Base-by-base conservation (phyloP, 2,888 invertebrate species). In the Callinectes sapidus region DNA sequence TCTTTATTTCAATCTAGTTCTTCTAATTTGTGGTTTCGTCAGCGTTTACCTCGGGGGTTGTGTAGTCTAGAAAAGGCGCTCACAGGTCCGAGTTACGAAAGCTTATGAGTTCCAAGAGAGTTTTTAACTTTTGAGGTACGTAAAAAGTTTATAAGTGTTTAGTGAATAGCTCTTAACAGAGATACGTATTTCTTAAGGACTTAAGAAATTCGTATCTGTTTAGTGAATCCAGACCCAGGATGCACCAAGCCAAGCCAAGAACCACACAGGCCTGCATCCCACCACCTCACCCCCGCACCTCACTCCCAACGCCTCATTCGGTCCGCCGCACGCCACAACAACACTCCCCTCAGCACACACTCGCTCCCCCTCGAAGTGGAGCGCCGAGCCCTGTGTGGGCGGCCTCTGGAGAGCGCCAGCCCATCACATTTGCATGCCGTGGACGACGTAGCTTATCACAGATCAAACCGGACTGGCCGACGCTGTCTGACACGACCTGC, bases 391-490 rank as follows among this genome's bases (percentile, higher is more conserved):
- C 28, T 23, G 54, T n/a, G n/a, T 18, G 14, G 28, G 5, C 28
- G 13, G 81, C 77, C 32, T 48, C 71, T 13, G 42, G 89, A 42
- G 71, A 39, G 23, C 39, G 32, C 48, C 61, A 13, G 2, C n/a
- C 61, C 66, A 89, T 89, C 39, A 89, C 66, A 89, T 89, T 66
- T 89, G 66, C 89, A 89, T 89, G 32, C 89, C 66, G 35, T 0
- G 89, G 66, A 89, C 89, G 89, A 89, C 89, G 18, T 18, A 66
- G 89, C 89, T 89, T 89, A 89, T 89, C 89, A 89, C 66, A 89
- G 89, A 89, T 89, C 89, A 89, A 61, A 89, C 89, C 66, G 66
- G 66, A 89, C 88, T 89, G 89, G 28, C 89, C 66, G 66, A 66
- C 89, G 13, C 66, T 28, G n/a, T 0, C 23, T 66, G 66, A 89